These are phyloP conservation scores for Nomada fabriciana DNA, from an alignment of 2,888 invertebrate genomes.

Conservation along the genomic window DNA sequence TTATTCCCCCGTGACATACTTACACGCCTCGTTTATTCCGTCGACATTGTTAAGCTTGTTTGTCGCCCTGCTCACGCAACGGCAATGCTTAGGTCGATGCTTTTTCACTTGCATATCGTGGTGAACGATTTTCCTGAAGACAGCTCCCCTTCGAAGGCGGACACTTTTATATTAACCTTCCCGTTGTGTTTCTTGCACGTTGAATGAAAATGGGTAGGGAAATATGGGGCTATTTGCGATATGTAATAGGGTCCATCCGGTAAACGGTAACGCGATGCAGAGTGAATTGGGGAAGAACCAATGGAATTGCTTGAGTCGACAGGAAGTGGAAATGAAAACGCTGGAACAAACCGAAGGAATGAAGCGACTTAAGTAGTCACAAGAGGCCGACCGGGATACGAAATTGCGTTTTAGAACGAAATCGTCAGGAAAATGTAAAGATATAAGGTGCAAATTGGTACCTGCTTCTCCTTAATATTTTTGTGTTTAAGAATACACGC, in stretches of 20 bases:
- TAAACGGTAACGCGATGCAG: conserved; percentile 19
- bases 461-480: no score
- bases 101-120: conserved; percentile 9
- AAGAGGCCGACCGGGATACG: not conserved
- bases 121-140: not conserved
- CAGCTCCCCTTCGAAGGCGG: not conserved
- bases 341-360: not conserved
- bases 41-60: conserved; percentile 39
- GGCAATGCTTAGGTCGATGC: conserved; percentile 19
- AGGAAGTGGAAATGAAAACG: not conserved
- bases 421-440: not conserved
- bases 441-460: no score
- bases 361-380: conserved; percentile 27
- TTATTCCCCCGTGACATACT: not conserved
- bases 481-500: no score
- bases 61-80: conserved; percentile 8
- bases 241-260: no score
- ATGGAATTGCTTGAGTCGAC: conserved; percentile 13
- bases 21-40: conserved; percentile 16
- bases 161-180: no score
- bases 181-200: no score
- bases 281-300: conserved; percentile 24
- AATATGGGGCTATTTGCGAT: not conserved
- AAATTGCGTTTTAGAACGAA: not conserved
- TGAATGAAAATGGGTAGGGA: not conserved